Conservation (phyloP, 2,797 vertebrate species). For the Podargus strigoides region DNA sequence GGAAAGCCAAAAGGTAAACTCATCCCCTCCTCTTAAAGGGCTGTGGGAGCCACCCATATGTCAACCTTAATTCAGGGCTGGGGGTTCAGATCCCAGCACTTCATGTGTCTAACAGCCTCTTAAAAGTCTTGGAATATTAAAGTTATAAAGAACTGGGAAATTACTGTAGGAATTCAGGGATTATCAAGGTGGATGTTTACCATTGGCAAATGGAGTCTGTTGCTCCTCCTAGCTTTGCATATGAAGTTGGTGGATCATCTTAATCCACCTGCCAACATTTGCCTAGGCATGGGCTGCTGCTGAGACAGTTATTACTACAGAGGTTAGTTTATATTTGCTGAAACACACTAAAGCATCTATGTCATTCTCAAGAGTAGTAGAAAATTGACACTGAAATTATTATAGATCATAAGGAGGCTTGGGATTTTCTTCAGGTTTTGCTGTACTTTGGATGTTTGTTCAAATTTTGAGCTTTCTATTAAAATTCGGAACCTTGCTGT, state of each 20-base stretch:
- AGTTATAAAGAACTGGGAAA: neutral
- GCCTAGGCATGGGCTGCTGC: neutral
- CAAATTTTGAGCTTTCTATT: constrained; percentile 7
- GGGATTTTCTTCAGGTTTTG: neutral
- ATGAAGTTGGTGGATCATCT: neutral
- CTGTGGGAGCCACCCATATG: too few species aligned
- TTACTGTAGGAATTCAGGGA: neutral
- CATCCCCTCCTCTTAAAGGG: too few species aligned
- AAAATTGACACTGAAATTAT: neutral
- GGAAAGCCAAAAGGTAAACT: too few species aligned
- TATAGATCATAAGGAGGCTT: neutral
- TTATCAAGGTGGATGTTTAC: neutral
- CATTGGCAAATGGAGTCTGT: neutral
- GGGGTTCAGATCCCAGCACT: too few species aligned
- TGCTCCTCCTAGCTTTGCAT: neutral
- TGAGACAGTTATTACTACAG: neutral
- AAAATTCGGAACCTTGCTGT: neutral
- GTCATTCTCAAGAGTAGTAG: neutral
- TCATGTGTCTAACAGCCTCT: neutral
- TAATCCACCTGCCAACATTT: neutral
- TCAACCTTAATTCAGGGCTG: too few species aligned
- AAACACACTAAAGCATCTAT: neutral
- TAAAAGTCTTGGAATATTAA: neutral
- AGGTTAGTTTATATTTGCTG: neutral
- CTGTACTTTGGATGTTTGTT: neutral